phyloP scores from a whole-genome alignment of 2,888 invertebrate genomes.

The Neelides folsomi region DNA sequence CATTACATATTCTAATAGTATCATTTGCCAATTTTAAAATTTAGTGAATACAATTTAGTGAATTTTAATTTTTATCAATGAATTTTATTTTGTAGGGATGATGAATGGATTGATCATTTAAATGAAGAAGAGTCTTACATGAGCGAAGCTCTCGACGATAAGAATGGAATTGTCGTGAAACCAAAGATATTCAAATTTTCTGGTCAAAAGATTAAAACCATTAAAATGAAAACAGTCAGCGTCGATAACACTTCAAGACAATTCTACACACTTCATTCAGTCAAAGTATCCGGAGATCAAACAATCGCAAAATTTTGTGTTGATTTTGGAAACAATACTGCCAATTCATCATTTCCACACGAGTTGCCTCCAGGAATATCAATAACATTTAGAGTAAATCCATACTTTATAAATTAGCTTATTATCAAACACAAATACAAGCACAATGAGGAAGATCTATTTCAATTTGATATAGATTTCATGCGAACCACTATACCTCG shows the following conservation, averaged over 20 bases:
- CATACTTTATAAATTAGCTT: too few relatives aligned
- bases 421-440: too few relatives aligned
- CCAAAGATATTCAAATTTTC: constrained; percentile 11
- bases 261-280: constrained; percentile 2
- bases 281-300: constrained; percentile 13
- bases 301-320: constrained; percentile 19
- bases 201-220: constrained; percentile 9
- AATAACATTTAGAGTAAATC: too few relatives aligned
- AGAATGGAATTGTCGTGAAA: constrained; percentile 15
- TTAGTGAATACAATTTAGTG: not conserved
- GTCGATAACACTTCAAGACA: constrained; percentile 13
- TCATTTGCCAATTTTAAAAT: not conserved
- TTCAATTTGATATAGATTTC: too few relatives aligned
- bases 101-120: not conserved
- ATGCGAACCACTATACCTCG: constrained; percentile 49
- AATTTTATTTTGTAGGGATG: not conserved
- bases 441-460: too few relatives aligned
- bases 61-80: constrained; percentile 2
- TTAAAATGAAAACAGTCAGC: constrained; percentile 3
- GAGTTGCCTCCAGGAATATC: too few relatives aligned
- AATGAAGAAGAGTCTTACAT: constrained; percentile 3
- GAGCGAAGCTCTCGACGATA: constrained; percentile 13
- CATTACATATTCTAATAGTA: not conserved
- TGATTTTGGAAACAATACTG: not conserved
- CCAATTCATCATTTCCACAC: too few relatives aligned